These are phyloP conservation scores for Bathynomus jamesi DNA, from an alignment of 1,140 invertebrate genomes.

Conservation along the genomic window DNA sequence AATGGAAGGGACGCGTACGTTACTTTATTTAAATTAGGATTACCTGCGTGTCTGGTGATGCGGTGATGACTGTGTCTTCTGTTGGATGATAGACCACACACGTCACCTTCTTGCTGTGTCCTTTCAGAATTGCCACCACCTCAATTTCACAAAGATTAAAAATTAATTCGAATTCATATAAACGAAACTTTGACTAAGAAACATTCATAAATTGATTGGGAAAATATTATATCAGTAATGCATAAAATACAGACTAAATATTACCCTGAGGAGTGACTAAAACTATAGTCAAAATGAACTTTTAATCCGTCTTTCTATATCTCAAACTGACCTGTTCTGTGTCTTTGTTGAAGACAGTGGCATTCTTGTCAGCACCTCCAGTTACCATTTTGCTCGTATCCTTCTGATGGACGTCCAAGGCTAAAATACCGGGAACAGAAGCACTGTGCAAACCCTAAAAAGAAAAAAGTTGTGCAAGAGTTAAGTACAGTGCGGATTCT, in stretches of 20 bases:
- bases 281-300: neutral
- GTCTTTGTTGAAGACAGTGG: constrained; percentile 96
- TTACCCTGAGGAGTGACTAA: neutral
- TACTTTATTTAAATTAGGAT: no score
- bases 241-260: no score
- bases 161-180: neutral
- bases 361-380: constrained; percentile 95
- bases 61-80: constrained; percentile 87
- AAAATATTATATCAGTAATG: neutral
- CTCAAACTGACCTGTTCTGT: constrained; percentile 66
- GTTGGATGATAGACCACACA: constrained; percentile 93
- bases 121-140: constrained; percentile 90
- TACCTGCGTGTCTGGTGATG: constrained; percentile 72
- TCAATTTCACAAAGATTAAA: neutral
- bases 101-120: constrained; percentile 87
- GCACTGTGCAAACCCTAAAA: constrained; percentile 88
- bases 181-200: neutral
- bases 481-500: no score
- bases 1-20: no score
- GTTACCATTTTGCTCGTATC: constrained; percentile 90
- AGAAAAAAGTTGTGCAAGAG: no score
- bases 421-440: constrained; percentile 89
- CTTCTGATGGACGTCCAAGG: constrained; percentile 82
- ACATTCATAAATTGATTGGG: neutral
- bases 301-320: neutral